phyloP scores from a whole-genome alignment of 2,797 vertebrate species.

The Lophura swinhoii region DNA sequence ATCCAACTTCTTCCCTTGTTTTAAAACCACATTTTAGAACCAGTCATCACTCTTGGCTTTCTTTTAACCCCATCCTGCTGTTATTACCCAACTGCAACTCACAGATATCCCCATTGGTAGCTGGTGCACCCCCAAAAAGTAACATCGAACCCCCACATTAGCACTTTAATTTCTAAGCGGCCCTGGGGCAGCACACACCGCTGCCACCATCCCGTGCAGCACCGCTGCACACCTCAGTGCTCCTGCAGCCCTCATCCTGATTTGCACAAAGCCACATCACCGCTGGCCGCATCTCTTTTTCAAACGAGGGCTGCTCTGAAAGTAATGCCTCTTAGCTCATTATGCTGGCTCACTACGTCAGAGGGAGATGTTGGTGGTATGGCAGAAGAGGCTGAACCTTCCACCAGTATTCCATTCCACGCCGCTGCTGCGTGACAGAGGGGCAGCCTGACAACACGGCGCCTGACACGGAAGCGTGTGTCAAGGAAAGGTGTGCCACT shows the following conservation, averaged over 20 bases:
- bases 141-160: not conserved
- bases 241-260: not conserved
- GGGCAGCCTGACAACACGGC: no score
- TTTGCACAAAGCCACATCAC: not conserved
- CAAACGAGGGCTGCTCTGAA: not conserved
- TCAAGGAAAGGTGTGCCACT: no score
- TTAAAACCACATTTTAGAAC: not conserved
- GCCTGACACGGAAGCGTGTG: no score
- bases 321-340: no score
- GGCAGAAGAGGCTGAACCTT: no score
- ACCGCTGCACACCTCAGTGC: not conserved
- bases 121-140: accelerated
- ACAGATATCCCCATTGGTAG: accelerated
- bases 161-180: no score
- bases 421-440: no score
- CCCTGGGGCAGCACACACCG: no score
- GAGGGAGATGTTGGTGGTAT: no score
- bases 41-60: not conserved
- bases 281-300: not conserved
- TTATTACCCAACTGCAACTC: accelerated
- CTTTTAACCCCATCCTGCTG: not conserved
- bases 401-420: no score
- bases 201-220: no score
- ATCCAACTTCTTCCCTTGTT: not conserved
- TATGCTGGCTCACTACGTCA: no score